These are phyloP conservation scores for human (Homo sapiens) DNA, from an alignment of 2,113 vertebrate genomes.

Conservation along the genomic window DNA sequence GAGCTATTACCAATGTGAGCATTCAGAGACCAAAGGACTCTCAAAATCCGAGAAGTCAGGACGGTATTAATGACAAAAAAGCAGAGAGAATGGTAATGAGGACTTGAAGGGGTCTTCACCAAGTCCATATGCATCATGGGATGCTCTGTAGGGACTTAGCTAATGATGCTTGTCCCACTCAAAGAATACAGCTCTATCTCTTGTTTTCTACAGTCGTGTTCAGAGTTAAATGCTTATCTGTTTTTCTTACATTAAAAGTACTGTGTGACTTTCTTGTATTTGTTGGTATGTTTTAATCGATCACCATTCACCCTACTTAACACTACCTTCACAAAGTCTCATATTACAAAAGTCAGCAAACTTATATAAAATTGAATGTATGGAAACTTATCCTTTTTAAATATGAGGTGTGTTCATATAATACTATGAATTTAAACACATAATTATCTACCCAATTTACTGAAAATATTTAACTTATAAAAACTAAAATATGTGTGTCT, in stretches of 20 bases:
- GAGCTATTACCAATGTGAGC: neutral
- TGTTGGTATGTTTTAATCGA: neutral
- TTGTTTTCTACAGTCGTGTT: neutral
- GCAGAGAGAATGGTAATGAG: neutral
- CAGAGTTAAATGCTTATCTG: neutral
- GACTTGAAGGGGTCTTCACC: neutral
- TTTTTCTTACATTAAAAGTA: neutral
- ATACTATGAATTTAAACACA: neutral
- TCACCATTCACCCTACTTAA: neutral
- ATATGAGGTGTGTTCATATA: neutral
- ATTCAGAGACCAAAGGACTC: neutral
- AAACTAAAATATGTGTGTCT: neutral
- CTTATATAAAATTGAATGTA: neutral
- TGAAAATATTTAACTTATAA: neutral
- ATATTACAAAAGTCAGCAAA: neutral
- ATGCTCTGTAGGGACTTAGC: neutral
- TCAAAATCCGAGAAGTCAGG: neutral
- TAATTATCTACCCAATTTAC: neutral
- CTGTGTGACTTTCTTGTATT: neutral
- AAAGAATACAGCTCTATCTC: neutral
- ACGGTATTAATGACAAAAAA: neutral
- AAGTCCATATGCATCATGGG: neutral
- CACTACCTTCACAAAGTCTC: neutral
- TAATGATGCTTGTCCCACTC: neutral
- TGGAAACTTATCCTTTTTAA: neutral